phyloP scores from a whole-genome alignment of 1,140 invertebrate genomes.

The Drosophila nebulosa region DNA sequence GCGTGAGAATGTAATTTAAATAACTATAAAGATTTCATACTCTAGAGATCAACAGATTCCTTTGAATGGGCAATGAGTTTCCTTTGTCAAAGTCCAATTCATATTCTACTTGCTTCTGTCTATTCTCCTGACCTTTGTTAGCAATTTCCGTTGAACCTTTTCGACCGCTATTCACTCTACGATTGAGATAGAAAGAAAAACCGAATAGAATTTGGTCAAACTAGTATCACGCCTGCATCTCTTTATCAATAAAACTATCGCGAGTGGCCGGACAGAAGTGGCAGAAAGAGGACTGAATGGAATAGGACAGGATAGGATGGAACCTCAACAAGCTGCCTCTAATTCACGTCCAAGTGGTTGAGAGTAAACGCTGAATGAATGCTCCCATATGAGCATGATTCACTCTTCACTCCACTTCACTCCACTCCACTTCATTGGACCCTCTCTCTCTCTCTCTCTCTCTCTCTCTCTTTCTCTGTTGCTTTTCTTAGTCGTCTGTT shows the following conservation, averaged over 20 bases:
- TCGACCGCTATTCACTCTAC: neutral
- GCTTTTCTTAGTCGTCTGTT: neutral
- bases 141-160: neutral
- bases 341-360: slow-evolving; percentile 52
- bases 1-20: slow-evolving; percentile 12
- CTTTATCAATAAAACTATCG: neutral
- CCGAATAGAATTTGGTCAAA: neutral
- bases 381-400: slow-evolving; percentile 69
- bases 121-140: neutral
- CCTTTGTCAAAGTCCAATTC: neutral
- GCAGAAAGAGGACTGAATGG: neutral
- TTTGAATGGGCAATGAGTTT: too few relatives aligned
- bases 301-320: neutral
- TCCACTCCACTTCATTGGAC: neutral
- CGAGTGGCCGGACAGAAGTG: neutral
- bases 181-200: neutral
- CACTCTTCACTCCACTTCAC: slow-evolving; percentile 5
- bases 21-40: neutral
- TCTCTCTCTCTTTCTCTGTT: neutral
- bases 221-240: neutral
- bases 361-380: slow-evolving; percentile 46
- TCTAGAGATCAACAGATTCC: neutral
- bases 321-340: slow-evolving; percentile 40
- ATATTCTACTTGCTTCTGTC: neutral
- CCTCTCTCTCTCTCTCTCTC: neutral